phyloP scores from a whole-genome alignment of 2,797 vertebrate genomes.

The Molossus molossus region DNA sequence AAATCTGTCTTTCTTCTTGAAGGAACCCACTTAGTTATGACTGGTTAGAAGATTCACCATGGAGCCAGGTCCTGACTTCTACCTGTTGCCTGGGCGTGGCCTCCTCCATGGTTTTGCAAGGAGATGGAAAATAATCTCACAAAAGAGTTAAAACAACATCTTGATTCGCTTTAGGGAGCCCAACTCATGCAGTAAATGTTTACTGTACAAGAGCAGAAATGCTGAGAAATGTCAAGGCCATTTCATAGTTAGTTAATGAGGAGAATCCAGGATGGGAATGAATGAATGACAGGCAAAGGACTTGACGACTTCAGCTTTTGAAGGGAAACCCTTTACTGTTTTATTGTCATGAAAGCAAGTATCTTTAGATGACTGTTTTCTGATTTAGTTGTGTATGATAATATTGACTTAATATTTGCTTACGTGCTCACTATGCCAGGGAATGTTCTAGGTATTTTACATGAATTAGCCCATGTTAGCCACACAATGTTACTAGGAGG shows the following conservation, averaged over 20 bases:
- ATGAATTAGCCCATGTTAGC: not conserved
- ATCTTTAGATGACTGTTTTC: constrained; percentile 37
- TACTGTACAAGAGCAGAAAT: not conserved
- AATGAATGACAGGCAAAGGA: not conserved
- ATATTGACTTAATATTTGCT: constrained; percentile 60
- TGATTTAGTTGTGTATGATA: constrained; percentile 52
- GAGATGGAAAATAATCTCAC: not conserved
- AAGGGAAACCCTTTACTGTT: not conserved
- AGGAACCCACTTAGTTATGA: not conserved
- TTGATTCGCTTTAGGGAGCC: not conserved
- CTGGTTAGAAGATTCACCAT: not conserved
- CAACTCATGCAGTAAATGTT: not conserved
- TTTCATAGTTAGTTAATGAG: not conserved
- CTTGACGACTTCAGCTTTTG: not conserved
- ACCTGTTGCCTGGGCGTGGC: not conserved
- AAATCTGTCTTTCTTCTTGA: constrained; percentile 34
- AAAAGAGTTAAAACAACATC: not conserved
- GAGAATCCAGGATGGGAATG: not conserved
- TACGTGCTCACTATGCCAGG: not conserved
- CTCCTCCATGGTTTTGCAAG: not conserved
- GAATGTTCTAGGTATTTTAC: constrained; percentile 2
- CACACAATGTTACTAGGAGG: not conserved
- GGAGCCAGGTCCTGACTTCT: not conserved
- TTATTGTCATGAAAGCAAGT: constrained; percentile 8
- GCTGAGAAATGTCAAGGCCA: constrained; percentile 3